Evolutionary conservation across 2,888 invertebrate species (phyloP), one percentile per base, ranked within the genome.

Genomic region (Drosophila leonis): DNA sequence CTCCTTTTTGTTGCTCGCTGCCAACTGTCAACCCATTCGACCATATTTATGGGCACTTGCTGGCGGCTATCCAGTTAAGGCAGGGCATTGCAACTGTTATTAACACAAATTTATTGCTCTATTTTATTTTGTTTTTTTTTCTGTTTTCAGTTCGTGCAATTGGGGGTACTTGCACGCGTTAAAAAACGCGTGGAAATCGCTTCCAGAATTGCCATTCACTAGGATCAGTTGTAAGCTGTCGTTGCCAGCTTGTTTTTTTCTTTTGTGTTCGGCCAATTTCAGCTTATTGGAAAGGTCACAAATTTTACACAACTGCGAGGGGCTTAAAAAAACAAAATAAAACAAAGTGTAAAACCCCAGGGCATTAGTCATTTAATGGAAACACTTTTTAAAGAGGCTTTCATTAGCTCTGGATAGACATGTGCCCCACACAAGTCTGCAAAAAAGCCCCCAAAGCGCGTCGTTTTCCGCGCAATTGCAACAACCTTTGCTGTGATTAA

Each of bases 11-110:
- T 62, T 63, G 57, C 56, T 37, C 41, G 31, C 18, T 72, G 83
- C 82, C 83, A 84, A 84, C 83, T 84, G 88, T 84, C 88, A 84
- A 87, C 83, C 75, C 83, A 82, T 87, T 84, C 78, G 80, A 54
- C 63, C 72, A 83, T 84, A 83, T 85, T 88, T 88, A 86, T 83
- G 75, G 82, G 62, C 83, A 75, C 72, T 88, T 72, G 82, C 83
- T 62, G 56, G 44, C 64, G 72, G 80, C 65, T 74, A 71, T 55
- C 56, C 64, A 57, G 65, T 64, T 59, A 48, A 61, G 64, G 55
- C 61, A 39, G 69, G 62, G 63, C 54, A 27, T 67, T 67, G 79
- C 86, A 88, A 83, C 82, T 86, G 86, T 83, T 85, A 85, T 85
- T 85, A 83, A 83, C 86, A 56, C 64, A 72, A 85, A 85, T 85